Percentiles rank a stretch among this genome's conserved stretches.
phyloP scores from a whole-genome alignment of 2,888 invertebrate species.

The Blera fallax region DNA sequence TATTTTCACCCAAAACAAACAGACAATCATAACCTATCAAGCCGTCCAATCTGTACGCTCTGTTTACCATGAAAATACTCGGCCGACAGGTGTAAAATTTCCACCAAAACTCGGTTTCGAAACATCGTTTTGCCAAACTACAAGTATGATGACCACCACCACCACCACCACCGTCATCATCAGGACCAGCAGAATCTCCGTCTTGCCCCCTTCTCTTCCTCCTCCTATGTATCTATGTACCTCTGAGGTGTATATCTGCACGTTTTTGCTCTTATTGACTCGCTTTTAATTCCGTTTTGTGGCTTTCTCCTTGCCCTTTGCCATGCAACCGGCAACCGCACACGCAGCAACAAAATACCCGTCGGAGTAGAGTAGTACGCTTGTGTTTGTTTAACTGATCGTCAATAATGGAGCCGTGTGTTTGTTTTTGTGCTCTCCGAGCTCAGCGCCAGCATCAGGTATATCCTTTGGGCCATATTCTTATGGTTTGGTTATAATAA shows the following conservation, averaged over 20 bases:
- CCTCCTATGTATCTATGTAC: not conserved
- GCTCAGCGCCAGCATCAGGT: constrained; percentile 64
- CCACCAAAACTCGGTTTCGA: not conserved
- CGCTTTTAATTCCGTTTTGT: constrained; percentile 67
- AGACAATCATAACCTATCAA: not conserved
- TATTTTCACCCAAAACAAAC: not conserved
- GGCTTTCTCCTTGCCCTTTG: constrained; percentile 51
- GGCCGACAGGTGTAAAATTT: constrained; percentile 54
- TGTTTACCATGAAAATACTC: constrained; percentile 10
- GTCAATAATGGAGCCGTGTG: constrained; percentile 69
- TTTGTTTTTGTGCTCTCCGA: constrained; percentile 53
- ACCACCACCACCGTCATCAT: constrained; percentile 24
- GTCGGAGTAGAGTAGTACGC: not conserved
- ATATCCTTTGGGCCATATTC: constrained; percentile 68
- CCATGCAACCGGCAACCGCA: constrained; percentile 15
- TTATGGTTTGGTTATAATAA: constrained; percentile 70
- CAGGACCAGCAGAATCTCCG: constrained; percentile 36
- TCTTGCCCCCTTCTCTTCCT: constrained; percentile 22
- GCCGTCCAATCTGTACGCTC: constrained; percentile 28
- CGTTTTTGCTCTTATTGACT: constrained; percentile 57
- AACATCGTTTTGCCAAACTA: constrained; percentile 7
- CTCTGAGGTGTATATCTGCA: constrained; percentile 26
- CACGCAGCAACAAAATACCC: constrained; percentile 27
- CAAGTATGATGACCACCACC: not conserved
- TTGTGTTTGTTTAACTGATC: constrained; percentile 71